Percentiles rank a stretch among this genome's conserved stretches.
Conservation (phyloP, 1,140 invertebrate species). For the Conus betulinus region DNA sequence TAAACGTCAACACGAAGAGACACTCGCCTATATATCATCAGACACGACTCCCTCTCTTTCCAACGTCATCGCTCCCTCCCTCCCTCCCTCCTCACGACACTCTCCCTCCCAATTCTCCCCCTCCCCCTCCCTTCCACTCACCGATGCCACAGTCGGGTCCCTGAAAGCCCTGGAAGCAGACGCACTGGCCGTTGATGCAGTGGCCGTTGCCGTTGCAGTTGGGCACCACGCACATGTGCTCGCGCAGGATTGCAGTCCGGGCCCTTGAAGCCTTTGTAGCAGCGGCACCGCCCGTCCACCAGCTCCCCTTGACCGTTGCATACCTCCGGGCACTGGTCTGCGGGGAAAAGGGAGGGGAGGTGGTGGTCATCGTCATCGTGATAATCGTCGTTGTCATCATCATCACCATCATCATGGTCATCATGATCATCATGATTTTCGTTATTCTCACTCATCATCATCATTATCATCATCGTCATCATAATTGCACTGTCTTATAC, state of each 20-base stretch:
- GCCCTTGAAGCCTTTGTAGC: slow-evolving; percentile 74
- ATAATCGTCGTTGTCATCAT: too few species aligned
- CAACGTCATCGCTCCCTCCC: too few species aligned
- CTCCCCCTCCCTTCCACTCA: slow-evolving; percentile 43
- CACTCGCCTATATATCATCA: not conserved
- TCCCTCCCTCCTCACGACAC: too few species aligned
- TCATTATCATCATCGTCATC: too few species aligned
- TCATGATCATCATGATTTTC: too few species aligned
- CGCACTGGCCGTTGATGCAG: slow-evolving; percentile 73
- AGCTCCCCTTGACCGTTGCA: slow-evolving; percentile 74
- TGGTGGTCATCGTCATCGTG: too few species aligned
- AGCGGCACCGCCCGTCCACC: slow-evolving; percentile 69
- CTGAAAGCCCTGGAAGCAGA: slow-evolving; percentile 71
- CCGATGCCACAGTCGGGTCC: slow-evolving; percentile 72
- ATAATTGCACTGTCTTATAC: too few species aligned
- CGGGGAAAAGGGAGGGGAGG: slow-evolving; percentile 22
- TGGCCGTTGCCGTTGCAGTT: slow-evolving; percentile 73
- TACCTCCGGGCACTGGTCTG: slow-evolving; percentile 83
- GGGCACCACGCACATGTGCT: slow-evolving; percentile 70
- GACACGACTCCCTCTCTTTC: not conserved
- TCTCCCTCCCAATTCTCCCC: too few species aligned
- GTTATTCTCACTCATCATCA: too few species aligned
- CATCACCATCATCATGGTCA: too few species aligned
- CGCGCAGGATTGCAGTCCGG: slow-evolving; percentile 70
- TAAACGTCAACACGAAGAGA: not conserved